Evolutionary conservation across 2,888 invertebrate genomes (phyloP).

Genomic region (Euplagia quadripunctaria): DNA sequence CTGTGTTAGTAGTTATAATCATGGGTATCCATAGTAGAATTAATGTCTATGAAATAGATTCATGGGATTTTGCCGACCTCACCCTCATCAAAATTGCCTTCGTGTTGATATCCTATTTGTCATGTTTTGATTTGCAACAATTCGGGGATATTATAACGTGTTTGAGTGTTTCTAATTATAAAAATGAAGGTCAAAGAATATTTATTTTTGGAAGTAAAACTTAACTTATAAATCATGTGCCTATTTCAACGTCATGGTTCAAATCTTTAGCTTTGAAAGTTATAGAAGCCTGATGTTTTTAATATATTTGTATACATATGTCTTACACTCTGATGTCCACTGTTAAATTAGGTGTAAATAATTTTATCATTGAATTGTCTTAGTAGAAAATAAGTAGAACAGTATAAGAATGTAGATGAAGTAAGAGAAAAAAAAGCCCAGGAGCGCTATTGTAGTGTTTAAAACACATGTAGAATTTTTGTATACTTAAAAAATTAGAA

Average conservation of each 20-base stretch:
- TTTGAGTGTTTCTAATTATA: not conserved
- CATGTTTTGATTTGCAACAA: slow-evolving; percentile 8
- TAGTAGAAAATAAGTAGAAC: too few species aligned
- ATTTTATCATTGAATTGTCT: too few species aligned
- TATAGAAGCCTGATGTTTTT: not conserved
- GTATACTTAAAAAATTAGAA: too few species aligned
- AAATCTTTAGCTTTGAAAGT: not conserved
- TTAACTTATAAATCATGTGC: not conserved
- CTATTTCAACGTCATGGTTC: not conserved
- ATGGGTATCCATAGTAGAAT: slow-evolving; percentile 2
- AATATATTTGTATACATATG: not conserved
- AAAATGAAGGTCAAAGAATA: not conserved
- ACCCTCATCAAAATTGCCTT: slow-evolving; percentile 5
- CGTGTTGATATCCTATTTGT: slow-evolving; percentile 10
- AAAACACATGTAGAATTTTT: too few species aligned
- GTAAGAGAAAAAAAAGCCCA: too few species aligned
- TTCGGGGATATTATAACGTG: not conserved
- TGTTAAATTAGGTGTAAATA: too few species aligned
- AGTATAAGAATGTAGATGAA: too few species aligned
- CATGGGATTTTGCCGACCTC: slow-evolving; percentile 1
- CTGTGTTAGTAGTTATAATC: not conserved
- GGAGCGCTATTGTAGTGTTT: too few species aligned
- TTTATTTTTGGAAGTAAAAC: not conserved
- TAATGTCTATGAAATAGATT: not conserved
- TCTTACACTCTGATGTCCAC: not conserved